Evolutionary conservation across 2,888 invertebrate species (phyloP).

Genomic region (Eristalis intricaria): DNA sequence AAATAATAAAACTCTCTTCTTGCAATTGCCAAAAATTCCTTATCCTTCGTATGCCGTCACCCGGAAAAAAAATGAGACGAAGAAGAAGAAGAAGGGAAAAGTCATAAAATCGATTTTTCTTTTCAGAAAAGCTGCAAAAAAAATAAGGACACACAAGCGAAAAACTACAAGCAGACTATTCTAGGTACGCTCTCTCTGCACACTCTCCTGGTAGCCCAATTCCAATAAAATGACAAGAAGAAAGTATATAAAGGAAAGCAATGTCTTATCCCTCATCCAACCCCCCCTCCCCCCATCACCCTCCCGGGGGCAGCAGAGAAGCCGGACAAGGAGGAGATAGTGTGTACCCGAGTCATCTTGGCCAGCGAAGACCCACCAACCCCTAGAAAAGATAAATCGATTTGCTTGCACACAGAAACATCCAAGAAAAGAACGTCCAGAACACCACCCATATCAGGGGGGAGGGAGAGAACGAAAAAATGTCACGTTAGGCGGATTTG

Average conservation of each 20-base stretch:
- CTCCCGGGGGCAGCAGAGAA: neutral
- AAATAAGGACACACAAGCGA: slow-evolving; percentile 8
- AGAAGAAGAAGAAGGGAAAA: neutral
- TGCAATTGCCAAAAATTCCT: slow-evolving; percentile 65
- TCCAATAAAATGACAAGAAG: slow-evolving; percentile 64
- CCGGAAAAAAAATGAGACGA: neutral
- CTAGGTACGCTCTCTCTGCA: neutral
- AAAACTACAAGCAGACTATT: slow-evolving; percentile 52
- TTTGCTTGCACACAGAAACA: slow-evolving; percentile 13
- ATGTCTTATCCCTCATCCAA: slow-evolving; percentile 47
- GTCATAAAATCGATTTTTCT: slow-evolving; percentile 67
- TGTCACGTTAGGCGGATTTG: slow-evolving; percentile 71
- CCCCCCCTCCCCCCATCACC: neutral
- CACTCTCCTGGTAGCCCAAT: slow-evolving; percentile 66
- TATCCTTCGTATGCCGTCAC: neutral
- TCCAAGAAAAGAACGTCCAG: slow-evolving; percentile 42
- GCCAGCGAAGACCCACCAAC: slow-evolving; percentile 8
- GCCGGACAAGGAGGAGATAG: slow-evolving; percentile 29
- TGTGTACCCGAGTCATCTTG: slow-evolving; percentile 57
- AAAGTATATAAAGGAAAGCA: slow-evolving; percentile 52
- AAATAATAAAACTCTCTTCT: slow-evolving; percentile 44
- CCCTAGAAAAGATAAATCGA: slow-evolving; percentile 62
- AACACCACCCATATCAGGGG: slow-evolving; percentile 4
- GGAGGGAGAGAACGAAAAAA: neutral
- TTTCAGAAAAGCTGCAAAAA: slow-evolving; percentile 24